Conservation (phyloP, 2,113 vertebrate species). For the Prionailurus viverrinus region DNA sequence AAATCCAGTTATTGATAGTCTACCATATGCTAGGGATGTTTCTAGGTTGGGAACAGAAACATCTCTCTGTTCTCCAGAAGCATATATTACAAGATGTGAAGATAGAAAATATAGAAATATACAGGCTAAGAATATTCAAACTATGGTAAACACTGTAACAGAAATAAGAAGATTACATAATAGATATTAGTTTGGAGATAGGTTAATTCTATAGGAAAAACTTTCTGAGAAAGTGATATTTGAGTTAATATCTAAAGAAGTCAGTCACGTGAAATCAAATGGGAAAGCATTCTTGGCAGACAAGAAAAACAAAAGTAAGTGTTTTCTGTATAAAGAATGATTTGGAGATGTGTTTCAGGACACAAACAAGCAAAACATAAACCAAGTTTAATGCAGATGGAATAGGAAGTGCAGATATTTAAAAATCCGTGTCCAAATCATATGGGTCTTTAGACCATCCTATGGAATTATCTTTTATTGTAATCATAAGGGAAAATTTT, state of each 20-base stretch:
- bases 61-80: background rate
- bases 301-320: background rate
- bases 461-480: background rate
- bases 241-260: background rate
- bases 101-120: background rate
- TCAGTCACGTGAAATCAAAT: background rate
- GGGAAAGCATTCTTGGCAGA: background rate
- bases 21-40: background rate
- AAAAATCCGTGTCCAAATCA: background rate
- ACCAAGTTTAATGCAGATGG: background rate
- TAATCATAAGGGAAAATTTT: background rate
- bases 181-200: background rate
- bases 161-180: background rate
- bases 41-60: background rate
- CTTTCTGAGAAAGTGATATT: background rate
- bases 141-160: background rate
- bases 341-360: background rate
- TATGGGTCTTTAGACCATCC: background rate
- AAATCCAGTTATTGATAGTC: background rate
- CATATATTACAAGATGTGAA: background rate
- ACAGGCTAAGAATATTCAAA: background rate
- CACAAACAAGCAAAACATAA: background rate
- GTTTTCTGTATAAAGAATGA: background rate
- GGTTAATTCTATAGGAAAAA: background rate
- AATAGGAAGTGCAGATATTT: background rate